Base-by-base conservation (phyloP, 2,797 vertebrate genomes). In the Myripristis murdjan region DNA sequence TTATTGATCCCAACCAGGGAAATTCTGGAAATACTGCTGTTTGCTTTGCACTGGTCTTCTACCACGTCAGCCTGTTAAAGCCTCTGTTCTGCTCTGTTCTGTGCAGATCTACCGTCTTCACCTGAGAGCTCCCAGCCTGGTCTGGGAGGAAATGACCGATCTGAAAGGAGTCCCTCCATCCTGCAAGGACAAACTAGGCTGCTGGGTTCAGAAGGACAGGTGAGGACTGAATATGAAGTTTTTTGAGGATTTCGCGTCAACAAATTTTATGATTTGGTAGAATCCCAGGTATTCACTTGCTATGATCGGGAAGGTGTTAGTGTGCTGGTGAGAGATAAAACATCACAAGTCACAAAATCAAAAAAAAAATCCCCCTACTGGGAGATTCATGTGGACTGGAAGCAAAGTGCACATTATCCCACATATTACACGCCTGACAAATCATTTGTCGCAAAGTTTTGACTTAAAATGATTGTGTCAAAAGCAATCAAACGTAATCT, bases 101-200 rank as follows among this genome's bases (percentile, higher is more conserved):
- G 22, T 70, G 48, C 43, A 99, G 98, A 97, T 99, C 82, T 99
- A 97, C 89, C 96, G 96, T 86, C 89, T 99, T 69, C 93, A 95
- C 52, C 94, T 97, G 72, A 95, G 95, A 85, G 89, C 92, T 49
- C 87, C 92, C 4, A 93, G 86, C 62, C 89, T 98, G 9, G 87
- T 94, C 64, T 99, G 98, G 98, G 95, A 98, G 87, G 96, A 95
- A 86, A 95, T 99, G 85, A 93, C 60, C 46, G 95, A 97, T 58
- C 95, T 97, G 68, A 96, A 96, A 91, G 98, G 98, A 64, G 84
- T 95, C 15, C 95, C 96, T 52, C 98, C 98, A 0, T 96, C 98
- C 0, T 95, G 95, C 59, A 99, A 99, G 92, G 98, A 99, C 92
- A 99, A 99, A 78, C 95, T 99, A 1, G 98, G 98, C 0, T 98